Conservation (phyloP, 1,140 invertebrate species). For the Drepana arcuata region DNA sequence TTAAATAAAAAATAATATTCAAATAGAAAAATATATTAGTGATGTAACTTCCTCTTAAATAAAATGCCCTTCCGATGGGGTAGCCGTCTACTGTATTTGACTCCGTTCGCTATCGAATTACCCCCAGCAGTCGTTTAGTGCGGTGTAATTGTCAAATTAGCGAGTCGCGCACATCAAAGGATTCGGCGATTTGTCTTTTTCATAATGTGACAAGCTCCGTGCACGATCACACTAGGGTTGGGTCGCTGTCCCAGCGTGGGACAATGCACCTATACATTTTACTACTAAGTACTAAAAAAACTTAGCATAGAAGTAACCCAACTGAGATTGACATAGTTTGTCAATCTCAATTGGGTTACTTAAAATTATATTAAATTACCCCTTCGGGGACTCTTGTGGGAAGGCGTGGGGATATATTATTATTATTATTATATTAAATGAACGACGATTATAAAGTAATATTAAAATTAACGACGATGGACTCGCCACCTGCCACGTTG, state of each 20-base stretch:
- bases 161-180: conserved; percentile 56
- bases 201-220: conserved; percentile 67
- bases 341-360: not conserved
- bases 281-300: not conserved
- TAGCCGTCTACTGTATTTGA: not conserved
- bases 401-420: not conserved
- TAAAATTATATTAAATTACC: not conserved
- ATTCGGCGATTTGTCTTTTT: conserved; percentile 63
- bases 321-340: not conserved
- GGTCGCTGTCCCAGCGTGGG: conserved; percentile 12
- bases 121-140: conserved; percentile 1
- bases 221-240: conserved; percentile 38
- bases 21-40: not conserved
- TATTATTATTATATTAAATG: too few relatives aligned
- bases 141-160: conserved; percentile 65
- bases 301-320: not conserved
- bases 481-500: too few relatives aligned
- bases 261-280: too few relatives aligned
- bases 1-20: not conserved
- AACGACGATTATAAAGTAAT: not conserved
- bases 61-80: too few relatives aligned
- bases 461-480: conserved; percentile 3
- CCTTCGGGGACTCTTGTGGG: not conserved
- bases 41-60: not conserved
- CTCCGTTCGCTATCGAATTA: not conserved